Evolutionary conservation across 2,888 invertebrate species (phyloP).

Genomic region (Ceriagrion tenellum): DNA sequence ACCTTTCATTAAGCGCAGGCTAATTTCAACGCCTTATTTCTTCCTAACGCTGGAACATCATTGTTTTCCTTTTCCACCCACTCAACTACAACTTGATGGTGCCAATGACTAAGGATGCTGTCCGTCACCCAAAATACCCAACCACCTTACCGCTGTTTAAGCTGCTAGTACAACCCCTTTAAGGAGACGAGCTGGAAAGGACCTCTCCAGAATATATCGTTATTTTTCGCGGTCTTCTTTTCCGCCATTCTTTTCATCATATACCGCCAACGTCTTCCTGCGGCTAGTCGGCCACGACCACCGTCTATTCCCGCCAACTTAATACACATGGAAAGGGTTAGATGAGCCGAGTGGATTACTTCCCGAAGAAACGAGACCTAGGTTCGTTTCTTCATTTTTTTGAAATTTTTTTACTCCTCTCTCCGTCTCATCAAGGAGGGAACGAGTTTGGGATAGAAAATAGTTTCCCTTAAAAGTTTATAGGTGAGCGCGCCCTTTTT

Average conservation of each 20-base stretch:
- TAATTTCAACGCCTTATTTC: too few relatives aligned
- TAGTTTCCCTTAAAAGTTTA: slow-evolving; percentile 3
- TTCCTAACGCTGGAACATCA: too few relatives aligned
- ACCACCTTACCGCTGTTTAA: too few relatives aligned
- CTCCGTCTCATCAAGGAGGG: background rate
- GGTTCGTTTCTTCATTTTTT: background rate
- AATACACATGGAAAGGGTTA: background rate
- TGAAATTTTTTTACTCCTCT: background rate
- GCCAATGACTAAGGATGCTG: too few relatives aligned
- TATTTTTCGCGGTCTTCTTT: background rate
- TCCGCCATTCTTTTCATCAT: background rate
- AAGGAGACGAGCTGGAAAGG: too few relatives aligned
- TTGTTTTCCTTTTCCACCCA: too few relatives aligned
- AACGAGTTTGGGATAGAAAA: background rate
- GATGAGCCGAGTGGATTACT: background rate
- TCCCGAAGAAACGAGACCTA: background rate
- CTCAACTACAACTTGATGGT: too few relatives aligned
- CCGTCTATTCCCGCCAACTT: background rate
- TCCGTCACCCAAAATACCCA: too few relatives aligned
- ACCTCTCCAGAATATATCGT: background rate
- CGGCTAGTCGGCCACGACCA: background rate
- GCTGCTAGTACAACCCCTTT: too few relatives aligned
- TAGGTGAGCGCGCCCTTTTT: background rate
- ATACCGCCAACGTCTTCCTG: background rate
- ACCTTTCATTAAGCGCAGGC: too few relatives aligned